Percentiles rank a stretch among this genome's conserved stretches.
These are phyloP conservation scores for Orestias chungarensis DNA, from an alignment of 2,797 vertebrate species.

Conservation along the genomic window DNA sequence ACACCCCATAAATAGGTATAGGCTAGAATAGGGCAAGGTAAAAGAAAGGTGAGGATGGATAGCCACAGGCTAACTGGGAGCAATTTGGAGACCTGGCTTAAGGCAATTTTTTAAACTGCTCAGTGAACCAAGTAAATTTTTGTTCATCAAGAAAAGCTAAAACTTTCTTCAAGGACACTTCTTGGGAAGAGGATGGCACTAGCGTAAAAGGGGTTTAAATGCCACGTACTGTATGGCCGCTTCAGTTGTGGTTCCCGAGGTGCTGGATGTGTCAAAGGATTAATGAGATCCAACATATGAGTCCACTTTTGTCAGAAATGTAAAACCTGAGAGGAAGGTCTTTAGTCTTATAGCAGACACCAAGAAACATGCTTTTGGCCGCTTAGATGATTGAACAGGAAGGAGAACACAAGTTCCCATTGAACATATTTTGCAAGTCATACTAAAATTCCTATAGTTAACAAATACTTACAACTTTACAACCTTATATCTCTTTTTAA, in stretches of 20 bases:
- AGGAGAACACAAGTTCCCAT: not conserved
- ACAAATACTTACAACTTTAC: not conserved
- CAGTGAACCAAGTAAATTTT: not conserved
- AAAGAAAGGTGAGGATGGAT: not conserved
- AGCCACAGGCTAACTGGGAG: not conserved
- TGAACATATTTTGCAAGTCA: not conserved
- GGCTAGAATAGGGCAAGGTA: not conserved
- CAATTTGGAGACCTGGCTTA: not conserved
- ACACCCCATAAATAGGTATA: not conserved
- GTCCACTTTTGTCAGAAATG: not conserved
- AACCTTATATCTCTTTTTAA: too few species aligned
- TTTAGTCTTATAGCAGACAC: not conserved
- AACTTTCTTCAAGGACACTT: not conserved
- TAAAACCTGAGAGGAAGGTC: too few species aligned
- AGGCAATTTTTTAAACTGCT: constrained; percentile 5
- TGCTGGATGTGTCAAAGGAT: not conserved
- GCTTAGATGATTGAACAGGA: not conserved
- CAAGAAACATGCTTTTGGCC: not conserved
- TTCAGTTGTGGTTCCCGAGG: not conserved
- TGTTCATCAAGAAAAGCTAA: constrained; percentile 6
- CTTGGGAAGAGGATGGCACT: not conserved
- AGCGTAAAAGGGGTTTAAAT: not conserved
- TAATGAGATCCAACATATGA: not conserved
- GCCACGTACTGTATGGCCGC: not conserved
- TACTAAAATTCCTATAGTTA: not conserved